phyloP scores from a whole-genome alignment of 1,140 invertebrate genomes.

The Lepidostoma basale region DNA sequence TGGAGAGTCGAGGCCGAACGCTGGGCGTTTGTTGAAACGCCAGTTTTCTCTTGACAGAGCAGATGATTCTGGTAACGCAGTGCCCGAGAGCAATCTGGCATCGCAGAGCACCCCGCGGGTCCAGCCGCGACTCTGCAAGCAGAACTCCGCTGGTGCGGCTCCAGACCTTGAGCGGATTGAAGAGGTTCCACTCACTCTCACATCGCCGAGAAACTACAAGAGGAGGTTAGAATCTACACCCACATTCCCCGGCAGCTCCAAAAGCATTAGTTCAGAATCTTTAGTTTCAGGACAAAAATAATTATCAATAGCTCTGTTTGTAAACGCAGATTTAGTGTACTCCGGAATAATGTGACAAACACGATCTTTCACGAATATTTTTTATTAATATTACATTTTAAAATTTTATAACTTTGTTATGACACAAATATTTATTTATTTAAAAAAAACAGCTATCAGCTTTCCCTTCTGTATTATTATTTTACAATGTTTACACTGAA shows the following conservation, averaged over 20 bases:
- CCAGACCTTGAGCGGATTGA: conserved; percentile 74
- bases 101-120: conserved; percentile 45
- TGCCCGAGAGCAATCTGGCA: conserved; percentile 48
- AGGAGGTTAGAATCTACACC: conserved; percentile 38
- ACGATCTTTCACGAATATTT: no score
- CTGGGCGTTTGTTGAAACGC: conserved; percentile 64
- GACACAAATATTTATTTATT: no score
- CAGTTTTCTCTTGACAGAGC: conserved; percentile 75
- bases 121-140: conserved; percentile 64
- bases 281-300: conserved; percentile 35
- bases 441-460: no score
- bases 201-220: conserved; percentile 42
- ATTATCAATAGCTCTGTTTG: no score
- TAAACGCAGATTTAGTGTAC: no score
- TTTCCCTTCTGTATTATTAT: no score
- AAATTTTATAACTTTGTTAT: no score
- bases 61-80: conserved; percentile 58
- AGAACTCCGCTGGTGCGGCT: conserved; percentile 73
- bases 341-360: no score
- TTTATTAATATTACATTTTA: no score
- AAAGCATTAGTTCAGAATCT: conserved; percentile 48
- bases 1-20: conserved; percentile 49
- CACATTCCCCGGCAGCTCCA: conserved; percentile 43
- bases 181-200: conserved; percentile 61
- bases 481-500: no score